These are phyloP conservation scores for Petrocephalus schoutedeni DNA, from an alignment of 2,797 vertebrate genomes.

Conservation along the genomic window DNA sequence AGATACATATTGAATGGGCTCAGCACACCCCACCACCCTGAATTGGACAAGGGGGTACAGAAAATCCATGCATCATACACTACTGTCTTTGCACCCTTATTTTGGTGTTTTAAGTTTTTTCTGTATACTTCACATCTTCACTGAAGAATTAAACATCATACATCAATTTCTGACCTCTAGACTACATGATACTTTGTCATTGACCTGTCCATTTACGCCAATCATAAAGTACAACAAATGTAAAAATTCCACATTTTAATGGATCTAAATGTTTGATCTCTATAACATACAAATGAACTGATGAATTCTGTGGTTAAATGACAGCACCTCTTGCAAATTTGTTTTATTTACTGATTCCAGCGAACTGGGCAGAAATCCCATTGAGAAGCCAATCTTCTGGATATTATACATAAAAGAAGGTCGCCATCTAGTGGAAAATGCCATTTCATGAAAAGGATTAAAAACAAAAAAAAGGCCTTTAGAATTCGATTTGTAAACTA, in stretches of 20 bases:
- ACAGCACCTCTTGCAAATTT: background rate
- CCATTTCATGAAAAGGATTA: background rate
- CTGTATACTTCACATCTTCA: background rate
- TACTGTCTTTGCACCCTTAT: background rate
- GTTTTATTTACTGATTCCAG: background rate
- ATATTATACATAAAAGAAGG: background rate
- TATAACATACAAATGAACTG: background rate
- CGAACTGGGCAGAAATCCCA: background rate
- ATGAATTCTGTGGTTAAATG: background rate
- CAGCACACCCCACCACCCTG: background rate
- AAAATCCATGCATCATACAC: background rate
- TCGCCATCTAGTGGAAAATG: constrained; percentile 14
- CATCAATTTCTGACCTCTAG: background rate
- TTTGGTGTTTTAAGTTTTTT: background rate
- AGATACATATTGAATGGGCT: background rate
- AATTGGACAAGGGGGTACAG: background rate
- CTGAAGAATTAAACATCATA: background rate
- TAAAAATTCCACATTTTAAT: background rate
- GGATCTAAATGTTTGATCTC: background rate
- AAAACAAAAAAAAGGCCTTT: background rate
- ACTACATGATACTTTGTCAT: background rate
- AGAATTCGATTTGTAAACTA: background rate
- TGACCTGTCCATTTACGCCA: background rate
- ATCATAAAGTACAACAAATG: background rate
- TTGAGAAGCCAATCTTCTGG: background rate